Evolutionary conservation across 2,113 vertebrate genomes (phyloP).

Genomic region (Gallinago paraguaiae): DNA sequence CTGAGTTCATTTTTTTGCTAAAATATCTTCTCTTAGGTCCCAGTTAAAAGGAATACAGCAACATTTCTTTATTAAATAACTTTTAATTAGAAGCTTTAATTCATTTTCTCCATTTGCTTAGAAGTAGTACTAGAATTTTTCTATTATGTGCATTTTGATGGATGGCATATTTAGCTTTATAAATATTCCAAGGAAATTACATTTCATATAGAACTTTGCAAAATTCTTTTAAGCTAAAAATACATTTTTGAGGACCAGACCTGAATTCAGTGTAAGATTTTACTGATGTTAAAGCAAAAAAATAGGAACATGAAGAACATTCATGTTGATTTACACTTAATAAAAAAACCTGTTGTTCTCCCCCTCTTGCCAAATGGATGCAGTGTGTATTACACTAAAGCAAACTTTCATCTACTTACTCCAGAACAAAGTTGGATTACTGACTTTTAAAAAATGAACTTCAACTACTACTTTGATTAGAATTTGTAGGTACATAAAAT

Average conservation of each 20-base stretch:
- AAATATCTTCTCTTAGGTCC: not conserved
- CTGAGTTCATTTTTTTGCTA: not conserved
- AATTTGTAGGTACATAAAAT: not conserved
- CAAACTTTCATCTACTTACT: not conserved
- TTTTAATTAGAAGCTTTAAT: not conserved
- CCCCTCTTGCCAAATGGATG: not conserved
- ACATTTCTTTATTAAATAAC: not conserved
- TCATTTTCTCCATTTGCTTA: not conserved
- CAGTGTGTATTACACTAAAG: not conserved
- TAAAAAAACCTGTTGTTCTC: not conserved
- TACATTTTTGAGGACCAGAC: not conserved
- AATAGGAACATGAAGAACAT: not conserved
- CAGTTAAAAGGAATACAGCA: not conserved
- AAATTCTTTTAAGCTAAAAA: not conserved
- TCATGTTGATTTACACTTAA: not conserved
- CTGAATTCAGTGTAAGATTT: not conserved
- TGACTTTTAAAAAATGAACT: not conserved
- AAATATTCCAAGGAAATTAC: not conserved
- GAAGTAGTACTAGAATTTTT: not conserved
- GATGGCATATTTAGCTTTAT: not conserved
- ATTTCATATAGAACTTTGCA: not conserved
- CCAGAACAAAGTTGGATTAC: not conserved
- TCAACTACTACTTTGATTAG: constrained; percentile 14
- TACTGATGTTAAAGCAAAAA: not conserved
- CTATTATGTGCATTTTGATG: not conserved